Conservation (phyloP, 2,888 invertebrate genomes). For the Ypsolopha sequella region DNA sequence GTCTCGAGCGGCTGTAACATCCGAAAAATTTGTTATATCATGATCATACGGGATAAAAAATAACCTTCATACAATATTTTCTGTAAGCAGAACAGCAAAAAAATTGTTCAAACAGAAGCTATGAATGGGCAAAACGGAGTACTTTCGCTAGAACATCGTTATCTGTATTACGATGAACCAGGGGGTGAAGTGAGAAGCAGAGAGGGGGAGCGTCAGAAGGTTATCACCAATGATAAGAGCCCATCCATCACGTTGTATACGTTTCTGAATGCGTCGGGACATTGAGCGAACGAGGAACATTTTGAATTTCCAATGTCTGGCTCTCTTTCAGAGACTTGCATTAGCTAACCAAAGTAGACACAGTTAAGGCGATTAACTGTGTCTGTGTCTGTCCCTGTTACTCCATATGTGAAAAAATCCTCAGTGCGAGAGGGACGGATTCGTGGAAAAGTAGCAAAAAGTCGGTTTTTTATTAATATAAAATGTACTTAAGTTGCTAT, state of each 20-base stretch:
- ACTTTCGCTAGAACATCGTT: conserved; percentile 29
- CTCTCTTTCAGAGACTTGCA: no score
- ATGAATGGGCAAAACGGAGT: not conserved
- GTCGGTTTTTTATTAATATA: no score
- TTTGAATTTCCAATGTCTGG: conserved; percentile 20
- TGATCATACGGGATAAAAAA: not conserved
- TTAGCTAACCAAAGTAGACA: no score
- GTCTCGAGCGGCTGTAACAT: no score
- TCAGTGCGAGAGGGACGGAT: no score
- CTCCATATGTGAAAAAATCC: no score
- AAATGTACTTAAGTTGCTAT: no score
- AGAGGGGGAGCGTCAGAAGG: conserved; percentile 42
- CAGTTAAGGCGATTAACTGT: no score
- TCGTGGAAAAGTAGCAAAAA: no score
- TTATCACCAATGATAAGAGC: conserved; percentile 55
- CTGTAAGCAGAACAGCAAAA: not conserved
- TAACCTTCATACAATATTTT: not conserved
- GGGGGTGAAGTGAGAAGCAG: conserved; percentile 17
- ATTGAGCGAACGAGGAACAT: conserved; percentile 36
- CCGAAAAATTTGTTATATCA: no score
- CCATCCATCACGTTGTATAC: conserved; percentile 50
- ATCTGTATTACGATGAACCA: conserved; percentile 8
- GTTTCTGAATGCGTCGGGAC: conserved; percentile 28
- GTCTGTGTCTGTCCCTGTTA: no score
- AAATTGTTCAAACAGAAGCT: not conserved